Conservation (phyloP, 1,140 invertebrate species). For the Arctopsyche grandis region DNA sequence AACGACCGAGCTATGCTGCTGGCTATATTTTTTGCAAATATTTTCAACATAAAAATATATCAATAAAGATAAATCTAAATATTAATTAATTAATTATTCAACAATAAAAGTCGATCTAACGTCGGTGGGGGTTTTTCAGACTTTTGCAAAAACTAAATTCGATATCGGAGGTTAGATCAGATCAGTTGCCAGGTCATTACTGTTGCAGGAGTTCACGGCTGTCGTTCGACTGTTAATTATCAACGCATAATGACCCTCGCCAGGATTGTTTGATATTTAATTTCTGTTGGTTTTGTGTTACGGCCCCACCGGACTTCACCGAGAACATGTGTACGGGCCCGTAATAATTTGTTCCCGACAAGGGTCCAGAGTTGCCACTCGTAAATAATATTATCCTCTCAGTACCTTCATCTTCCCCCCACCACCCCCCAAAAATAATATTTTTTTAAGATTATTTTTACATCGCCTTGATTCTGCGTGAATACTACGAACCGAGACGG, state of each 20-base stretch:
- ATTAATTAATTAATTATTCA: no score
- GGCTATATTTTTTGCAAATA: no score
- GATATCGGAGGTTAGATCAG: neutral
- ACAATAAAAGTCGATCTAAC: no score
- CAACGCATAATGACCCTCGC: neutral
- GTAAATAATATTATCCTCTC: constrained; percentile 51
- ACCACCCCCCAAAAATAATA: neutral
- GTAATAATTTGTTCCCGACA: constrained; percentile 54
- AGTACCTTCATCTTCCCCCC: neutral
- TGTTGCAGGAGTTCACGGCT: constrained; percentile 20
- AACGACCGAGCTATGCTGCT: no score
- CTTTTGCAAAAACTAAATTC: no score
- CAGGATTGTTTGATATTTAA: constrained; percentile 46
- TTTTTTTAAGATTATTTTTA: constrained; percentile 1
- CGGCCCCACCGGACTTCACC: constrained; percentile 33
- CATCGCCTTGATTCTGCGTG: neutral
- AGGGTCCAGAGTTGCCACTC: constrained; percentile 51
- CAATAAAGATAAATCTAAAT: no score
- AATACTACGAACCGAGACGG: no score
- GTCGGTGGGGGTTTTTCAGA: no score
- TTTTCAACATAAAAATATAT: no score
- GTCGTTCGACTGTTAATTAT: constrained; percentile 37
- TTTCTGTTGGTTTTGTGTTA: constrained; percentile 52
- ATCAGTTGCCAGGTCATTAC: constrained; percentile 2
- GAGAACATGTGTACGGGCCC: constrained; percentile 50